A percentile compares a stretch with the other conserved stretches of the same genome.
phyloP scores from a whole-genome alignment of 2,113 vertebrate genomes.

The Cygnus buccinator region DNA sequence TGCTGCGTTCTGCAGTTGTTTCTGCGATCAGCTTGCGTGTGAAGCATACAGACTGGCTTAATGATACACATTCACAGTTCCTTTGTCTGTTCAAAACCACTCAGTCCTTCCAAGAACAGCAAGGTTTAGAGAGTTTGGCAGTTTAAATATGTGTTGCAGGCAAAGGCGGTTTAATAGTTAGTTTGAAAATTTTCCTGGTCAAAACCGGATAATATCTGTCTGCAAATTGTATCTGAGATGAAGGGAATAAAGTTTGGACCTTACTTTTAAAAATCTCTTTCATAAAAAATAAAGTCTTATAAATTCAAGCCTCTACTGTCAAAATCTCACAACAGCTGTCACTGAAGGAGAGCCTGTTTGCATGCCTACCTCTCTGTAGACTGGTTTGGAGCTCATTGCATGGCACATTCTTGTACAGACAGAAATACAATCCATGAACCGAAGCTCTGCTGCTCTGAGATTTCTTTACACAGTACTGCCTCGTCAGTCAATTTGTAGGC shows the following conservation, averaged over 20 bases:
- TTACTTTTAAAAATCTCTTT: background rate
- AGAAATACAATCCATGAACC: background rate
- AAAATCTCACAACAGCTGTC: background rate
- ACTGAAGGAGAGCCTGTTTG: background rate
- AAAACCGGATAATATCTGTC: background rate
- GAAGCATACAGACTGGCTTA: background rate
- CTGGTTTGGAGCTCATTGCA: background rate
- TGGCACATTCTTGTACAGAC: background rate
- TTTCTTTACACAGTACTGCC: background rate
- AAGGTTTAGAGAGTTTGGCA: background rate
- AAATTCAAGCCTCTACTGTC: background rate
- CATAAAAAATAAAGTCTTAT: background rate
- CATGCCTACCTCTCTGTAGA: background rate
- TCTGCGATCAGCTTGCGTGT: background rate
- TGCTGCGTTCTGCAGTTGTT: accelerated
- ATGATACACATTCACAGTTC: background rate
- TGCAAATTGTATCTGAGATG: background rate
- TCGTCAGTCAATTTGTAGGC: background rate
- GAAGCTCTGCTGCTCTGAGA: background rate
- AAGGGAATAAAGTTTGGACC: background rate
- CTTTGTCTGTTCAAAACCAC: background rate
- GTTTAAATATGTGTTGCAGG: background rate
- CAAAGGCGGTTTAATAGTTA: background rate
- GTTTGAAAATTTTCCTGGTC: background rate
- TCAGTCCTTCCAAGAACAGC: background rate